Conservation (phyloP, 2,797 vertebrate genomes). For the Aeoliscus strigatus region DNA sequence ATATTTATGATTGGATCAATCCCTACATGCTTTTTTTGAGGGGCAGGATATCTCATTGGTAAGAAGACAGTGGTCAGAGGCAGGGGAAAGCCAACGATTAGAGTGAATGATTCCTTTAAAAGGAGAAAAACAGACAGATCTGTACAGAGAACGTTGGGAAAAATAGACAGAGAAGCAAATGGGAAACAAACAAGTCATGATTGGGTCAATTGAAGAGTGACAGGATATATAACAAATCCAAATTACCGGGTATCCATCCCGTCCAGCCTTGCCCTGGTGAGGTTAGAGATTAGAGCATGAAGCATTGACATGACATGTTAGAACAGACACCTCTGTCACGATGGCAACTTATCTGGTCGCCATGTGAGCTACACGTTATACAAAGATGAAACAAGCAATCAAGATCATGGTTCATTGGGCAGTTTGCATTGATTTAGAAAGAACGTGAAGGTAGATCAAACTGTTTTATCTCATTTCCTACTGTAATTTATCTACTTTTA, state of each 20-base stretch:
- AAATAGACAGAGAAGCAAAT: background rate
- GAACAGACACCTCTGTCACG: slow-evolving; percentile 31
- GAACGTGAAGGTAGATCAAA: too few relatives aligned
- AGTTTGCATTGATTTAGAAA: too few relatives aligned
- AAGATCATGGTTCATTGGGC: too few relatives aligned
- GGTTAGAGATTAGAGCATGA: slow-evolving; percentile 74
- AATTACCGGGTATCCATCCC: slow-evolving; percentile 98
- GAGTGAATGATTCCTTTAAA: slow-evolving; percentile 10
- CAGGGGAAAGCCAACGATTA: slow-evolving; percentile 1
- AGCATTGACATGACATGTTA: slow-evolving; percentile 55
- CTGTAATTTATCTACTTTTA: too few relatives aligned
- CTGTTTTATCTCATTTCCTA: too few relatives aligned
- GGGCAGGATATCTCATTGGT: slow-evolving; percentile 36
- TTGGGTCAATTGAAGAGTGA: slow-evolving; percentile 50
- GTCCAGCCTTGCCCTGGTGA: slow-evolving; percentile 94
- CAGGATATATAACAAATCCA: slow-evolving; percentile 59
- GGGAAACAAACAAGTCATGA: slow-evolving; percentile 10
- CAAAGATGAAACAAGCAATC: too few relatives aligned
- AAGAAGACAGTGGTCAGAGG: slow-evolving; percentile 12
- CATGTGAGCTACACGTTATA: too few relatives aligned
- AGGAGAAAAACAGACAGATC: slow-evolving; percentile 11
- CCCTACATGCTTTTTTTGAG: slow-evolving; percentile 11
- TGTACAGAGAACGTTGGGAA: background rate
- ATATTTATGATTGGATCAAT: slow-evolving; percentile 12
- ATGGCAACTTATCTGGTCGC: slow-evolving; percentile 6